A percentile compares a stretch with the other conserved stretches of the same genome.
phyloP scores from a whole-genome alignment of 2,797 vertebrate species.

The Lacerta bilineata region DNA sequence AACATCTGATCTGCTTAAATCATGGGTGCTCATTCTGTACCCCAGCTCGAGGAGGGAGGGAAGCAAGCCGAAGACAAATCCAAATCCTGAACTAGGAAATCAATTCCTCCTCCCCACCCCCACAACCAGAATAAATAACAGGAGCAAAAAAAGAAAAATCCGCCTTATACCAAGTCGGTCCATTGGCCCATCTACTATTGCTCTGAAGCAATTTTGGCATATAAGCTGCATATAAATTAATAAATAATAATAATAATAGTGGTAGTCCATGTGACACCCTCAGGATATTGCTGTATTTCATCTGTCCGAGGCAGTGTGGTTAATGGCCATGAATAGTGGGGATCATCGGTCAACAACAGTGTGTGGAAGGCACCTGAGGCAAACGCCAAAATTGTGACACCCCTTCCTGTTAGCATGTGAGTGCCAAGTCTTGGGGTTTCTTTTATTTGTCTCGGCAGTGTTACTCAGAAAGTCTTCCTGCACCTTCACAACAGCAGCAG shows the following conservation, averaged over 20 bases:
- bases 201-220: no score
- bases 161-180: neutral
- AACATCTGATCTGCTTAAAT: constrained; percentile 37
- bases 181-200: neutral
- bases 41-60: no score
- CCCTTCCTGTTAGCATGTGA: no score
- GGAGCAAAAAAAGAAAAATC: neutral
- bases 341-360: neutral
- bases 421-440: no score
- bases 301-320: no score
- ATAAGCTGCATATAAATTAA: no score
- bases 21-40: neutral
- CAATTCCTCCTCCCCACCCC: neutral
- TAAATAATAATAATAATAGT: neutral
- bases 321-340: neutral
- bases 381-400: no score
- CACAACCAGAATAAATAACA: neutral
- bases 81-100: neutral
- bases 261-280: neutral
- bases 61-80: neutral
- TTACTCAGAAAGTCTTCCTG: no score
- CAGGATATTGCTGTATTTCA: neutral
- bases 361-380: neutral
- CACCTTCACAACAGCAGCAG: no score
- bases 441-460: no score